Base-by-base conservation (phyloP, 1,140 invertebrate genomes). In the Leptopilina boulardi region DNA sequence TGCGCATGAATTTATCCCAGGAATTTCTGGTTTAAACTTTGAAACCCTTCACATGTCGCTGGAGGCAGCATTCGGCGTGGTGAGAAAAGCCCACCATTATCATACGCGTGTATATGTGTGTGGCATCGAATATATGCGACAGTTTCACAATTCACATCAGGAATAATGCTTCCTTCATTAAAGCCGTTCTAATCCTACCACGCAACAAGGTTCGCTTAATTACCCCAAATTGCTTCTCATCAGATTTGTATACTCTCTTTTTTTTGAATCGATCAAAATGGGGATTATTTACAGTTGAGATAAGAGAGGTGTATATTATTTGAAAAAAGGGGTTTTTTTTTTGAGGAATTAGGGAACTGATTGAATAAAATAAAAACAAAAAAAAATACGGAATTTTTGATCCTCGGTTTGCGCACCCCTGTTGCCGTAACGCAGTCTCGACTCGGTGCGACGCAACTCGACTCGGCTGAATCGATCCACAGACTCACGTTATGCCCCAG, bases 381-480 rank as follows among this genome's bases (percentile, higher is more conserved):
- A 34, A 34, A 30, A 30, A 66, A 66, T 66, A 30, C 59, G 15
- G 59, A 30, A 30, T 66, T 66, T 30, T 66, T 30, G 59, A 66
- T 66, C 59, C 59, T 66, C 59, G 59, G 59, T n/a, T 66, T 66
- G 59, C 54, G 76, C 78, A 72, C 59, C 30, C 54, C 21, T 73
- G 76, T 75, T n/a, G n/a, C n/a, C 80, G 76, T 77, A 80, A 81
- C 78, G 77, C 80, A 88, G 87, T 87, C 86, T 88, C 84, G 83
- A 87, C 85, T 75, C 73, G 87, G 88, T 86, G 87, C 84, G 83
- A 87, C 85, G 56, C 73, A 66, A 26, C 59, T 66, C 59, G 54
- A 74, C 80, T 88, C 87, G 85, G 88, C 88, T 89, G 88, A 86
- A 89, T 89, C 88, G 88, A 89, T 89, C 88, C 87, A 78, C 86